These are phyloP conservation scores for Biston betularia DNA, from an alignment of 2,888 invertebrate species.

Conservation along the genomic window DNA sequence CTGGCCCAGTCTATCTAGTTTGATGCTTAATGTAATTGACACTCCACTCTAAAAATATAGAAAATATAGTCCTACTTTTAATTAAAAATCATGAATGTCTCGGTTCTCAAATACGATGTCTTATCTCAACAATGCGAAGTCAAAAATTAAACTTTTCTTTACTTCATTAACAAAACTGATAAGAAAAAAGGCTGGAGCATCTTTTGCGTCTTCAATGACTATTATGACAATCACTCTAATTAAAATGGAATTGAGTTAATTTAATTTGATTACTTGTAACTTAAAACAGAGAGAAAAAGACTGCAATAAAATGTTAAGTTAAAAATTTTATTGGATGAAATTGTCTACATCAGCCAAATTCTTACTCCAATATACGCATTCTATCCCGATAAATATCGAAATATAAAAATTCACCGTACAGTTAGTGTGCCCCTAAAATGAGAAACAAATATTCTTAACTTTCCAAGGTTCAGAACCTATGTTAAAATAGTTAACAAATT, in stretches of 20 bases:
- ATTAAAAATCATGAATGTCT: constrained; percentile 10
- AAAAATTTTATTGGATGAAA: no score
- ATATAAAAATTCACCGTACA: no score
- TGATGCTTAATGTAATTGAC: constrained; percentile 3
- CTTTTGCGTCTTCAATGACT: neutral
- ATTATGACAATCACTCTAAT: neutral
- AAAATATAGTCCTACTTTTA: constrained; percentile 5
- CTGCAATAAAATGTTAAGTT: no score
- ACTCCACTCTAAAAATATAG: constrained; percentile 1
- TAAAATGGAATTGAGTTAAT: neutral
- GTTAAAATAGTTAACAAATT: no score
- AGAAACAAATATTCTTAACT: no score
- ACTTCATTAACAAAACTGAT: neutral
- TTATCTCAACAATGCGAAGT: constrained; percentile 3
- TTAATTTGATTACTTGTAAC: neutral
- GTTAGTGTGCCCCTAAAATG: no score
- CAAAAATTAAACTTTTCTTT: constrained; percentile 1
- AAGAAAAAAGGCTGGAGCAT: neutral
- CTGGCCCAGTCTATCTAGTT: neutral
- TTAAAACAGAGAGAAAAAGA: no score
- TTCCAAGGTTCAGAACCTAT: no score
- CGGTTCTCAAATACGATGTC: neutral
- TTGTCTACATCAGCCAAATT: no score
- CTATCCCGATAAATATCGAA: no score
- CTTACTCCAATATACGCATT: no score